These are phyloP conservation scores for Heliconius aoede DNA, from an alignment of 2,888 invertebrate genomes.

Conservation along the genomic window DNA sequence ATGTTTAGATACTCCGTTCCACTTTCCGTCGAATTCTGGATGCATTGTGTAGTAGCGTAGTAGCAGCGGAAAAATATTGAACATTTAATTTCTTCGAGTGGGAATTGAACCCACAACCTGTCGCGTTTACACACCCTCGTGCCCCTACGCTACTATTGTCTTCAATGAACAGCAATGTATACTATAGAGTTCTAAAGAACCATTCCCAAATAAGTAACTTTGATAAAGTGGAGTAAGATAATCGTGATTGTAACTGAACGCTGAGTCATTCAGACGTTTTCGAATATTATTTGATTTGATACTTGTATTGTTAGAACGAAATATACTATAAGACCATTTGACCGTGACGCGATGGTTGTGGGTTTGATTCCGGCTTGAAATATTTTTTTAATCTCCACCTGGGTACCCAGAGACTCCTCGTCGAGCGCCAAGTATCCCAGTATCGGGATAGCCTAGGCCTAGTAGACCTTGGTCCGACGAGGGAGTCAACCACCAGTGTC, in stretches of 20 bases:
- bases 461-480: no score
- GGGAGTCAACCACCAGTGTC: no score
- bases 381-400: no score
- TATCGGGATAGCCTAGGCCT: no score
- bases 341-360: no score
- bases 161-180: slow-evolving; percentile 18
- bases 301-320: background rate
- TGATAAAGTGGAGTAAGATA: slow-evolving; percentile 26
- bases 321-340: background rate
- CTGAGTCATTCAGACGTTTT: slow-evolving; percentile 38
- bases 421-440: no score
- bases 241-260: slow-evolving; percentile 32
- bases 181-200: background rate
- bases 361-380: background rate
- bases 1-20: background rate
- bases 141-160: background rate
- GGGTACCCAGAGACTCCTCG: no score
- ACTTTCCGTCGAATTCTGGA: no score
- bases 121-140: background rate
- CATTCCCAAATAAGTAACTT: background rate
- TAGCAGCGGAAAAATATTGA: background rate
- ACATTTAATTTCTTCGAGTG: background rate
- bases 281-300: slow-evolving; percentile 30
- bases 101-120: background rate
- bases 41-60: no score